Conservation (phyloP, 2,797 vertebrate species). For the Erethizon dorsatum region DNA sequence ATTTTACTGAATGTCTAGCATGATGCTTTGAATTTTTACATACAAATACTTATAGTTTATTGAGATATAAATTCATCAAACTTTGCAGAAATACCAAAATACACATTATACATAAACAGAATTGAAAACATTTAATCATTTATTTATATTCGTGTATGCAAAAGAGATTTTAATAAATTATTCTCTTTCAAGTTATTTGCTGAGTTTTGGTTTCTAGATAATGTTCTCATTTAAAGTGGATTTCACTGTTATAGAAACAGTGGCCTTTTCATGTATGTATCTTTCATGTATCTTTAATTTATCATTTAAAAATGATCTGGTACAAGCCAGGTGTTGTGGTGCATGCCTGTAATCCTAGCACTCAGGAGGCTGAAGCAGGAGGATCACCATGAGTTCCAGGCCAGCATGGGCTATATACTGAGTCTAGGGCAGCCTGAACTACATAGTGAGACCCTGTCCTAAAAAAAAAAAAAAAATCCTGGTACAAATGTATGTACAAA, state of each 20-base stretch:
- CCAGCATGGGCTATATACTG: too few relatives aligned
- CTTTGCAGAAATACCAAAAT: neutral
- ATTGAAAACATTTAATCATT: neutral
- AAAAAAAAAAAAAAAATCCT: too few relatives aligned
- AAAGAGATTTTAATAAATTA: neutral
- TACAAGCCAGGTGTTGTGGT: too few relatives aligned
- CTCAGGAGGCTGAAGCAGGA: too few relatives aligned
- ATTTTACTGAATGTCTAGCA: neutral
- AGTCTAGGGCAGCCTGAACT: too few relatives aligned
- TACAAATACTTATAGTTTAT: neutral
- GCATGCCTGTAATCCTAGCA: too few relatives aligned
- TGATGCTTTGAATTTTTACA: neutral
- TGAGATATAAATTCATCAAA: neutral
- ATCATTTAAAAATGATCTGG: too few relatives aligned
- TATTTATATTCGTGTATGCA: neutral
- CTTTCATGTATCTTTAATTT: too few relatives aligned
- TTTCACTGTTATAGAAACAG: neutral
- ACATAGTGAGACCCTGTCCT: too few relatives aligned
- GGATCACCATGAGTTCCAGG: too few relatives aligned
- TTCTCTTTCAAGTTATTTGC: neutral
- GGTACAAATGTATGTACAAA: neutral
- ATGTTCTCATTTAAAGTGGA: neutral
- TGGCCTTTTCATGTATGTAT: too few relatives aligned
- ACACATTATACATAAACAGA: neutral
- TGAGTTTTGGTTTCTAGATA: neutral